Evolutionary conservation across 2,888 invertebrate species (phyloP).

Genomic region (Synergus itoensis): DNA sequence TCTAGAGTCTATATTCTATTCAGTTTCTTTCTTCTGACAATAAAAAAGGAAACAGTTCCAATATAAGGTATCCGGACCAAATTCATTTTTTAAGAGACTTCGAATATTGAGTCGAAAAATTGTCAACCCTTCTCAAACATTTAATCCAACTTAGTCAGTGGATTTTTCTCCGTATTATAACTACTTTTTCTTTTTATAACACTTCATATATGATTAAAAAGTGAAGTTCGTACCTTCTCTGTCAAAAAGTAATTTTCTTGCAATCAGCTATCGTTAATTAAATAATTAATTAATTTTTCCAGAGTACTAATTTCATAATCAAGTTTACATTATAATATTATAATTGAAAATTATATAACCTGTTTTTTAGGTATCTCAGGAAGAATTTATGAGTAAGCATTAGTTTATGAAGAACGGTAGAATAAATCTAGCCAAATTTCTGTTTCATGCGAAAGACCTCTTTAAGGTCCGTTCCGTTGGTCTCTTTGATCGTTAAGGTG

Average conservation of each 20-base stretch:
- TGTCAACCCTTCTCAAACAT: constrained; percentile 21
- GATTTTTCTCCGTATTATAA: not conserved
- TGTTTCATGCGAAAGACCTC: not conserved
- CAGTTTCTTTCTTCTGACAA: not conserved
- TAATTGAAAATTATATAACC: not conserved
- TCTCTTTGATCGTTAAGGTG: constrained; percentile 8
- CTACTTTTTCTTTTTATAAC: no score
- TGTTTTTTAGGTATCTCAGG: not conserved
- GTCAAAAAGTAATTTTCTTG: no score
- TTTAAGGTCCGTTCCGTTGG: not conserved
- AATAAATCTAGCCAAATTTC: not conserved
- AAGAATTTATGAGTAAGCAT: not conserved
- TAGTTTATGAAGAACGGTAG: not conserved
- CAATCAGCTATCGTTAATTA: no score
- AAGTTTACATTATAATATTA: no score
- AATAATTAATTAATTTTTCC: not conserved
- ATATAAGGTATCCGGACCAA: not conserved
- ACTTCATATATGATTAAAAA: no score
- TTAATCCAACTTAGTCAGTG: not conserved
- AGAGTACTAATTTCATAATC: not conserved
- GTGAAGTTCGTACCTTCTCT: no score
- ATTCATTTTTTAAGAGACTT: not conserved
- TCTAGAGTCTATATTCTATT: not conserved
- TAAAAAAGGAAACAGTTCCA: not conserved
- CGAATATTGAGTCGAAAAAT: constrained; percentile 19